Evolutionary conservation across 2,797 vertebrate species (phyloP), one percentile per base, ranked within the genome.

Genomic region (Ispidina lecontei): DNA sequence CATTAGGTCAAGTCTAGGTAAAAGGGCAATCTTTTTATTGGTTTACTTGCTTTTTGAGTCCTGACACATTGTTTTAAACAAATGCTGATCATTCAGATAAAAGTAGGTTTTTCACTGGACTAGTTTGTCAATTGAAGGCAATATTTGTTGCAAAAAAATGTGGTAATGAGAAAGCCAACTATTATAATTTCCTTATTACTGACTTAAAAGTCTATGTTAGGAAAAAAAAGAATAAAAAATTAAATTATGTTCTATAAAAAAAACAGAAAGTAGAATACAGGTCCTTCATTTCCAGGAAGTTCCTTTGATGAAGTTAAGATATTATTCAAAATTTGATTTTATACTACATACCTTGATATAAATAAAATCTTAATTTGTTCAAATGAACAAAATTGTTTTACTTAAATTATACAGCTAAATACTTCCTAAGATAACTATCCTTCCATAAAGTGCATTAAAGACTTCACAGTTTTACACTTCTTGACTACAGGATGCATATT

Each of bases 41-140:
- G 46, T 90, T 93, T 90, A 43, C 91, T 87, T 91, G 77, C 16
- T 6, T 80, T 92, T 81, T 75, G 29, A 81, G 26, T 93, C 67
- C 89, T 91, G 73, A 65, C 49, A 75, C 33, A 80, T 78, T 81
- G 73, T 90, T 95, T 92, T 46, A 70, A 91, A 86, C 26, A 92
- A 90, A 93, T 70, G 52, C 33, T 84, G 73, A 88, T 92, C 59
- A 86, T 94, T 76, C 60, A 84, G 83, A 91, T 93, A 96, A 90
- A 89, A 73, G 62, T 2, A 78, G 73, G 72, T 70, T 83, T 93
- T 91, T 92, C 76, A 59, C 58, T 79, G 55, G 37, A 91, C 59
- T 88, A 44, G 44, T 70, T 77, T 84, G 55, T 83, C 79, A 91
- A 49, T 0, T 78, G 47, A 90, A 84, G 47, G 37, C 15, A 88